Conservation (phyloP, 2,113 vertebrate species). For the Notarius quadriscutis region DNA sequence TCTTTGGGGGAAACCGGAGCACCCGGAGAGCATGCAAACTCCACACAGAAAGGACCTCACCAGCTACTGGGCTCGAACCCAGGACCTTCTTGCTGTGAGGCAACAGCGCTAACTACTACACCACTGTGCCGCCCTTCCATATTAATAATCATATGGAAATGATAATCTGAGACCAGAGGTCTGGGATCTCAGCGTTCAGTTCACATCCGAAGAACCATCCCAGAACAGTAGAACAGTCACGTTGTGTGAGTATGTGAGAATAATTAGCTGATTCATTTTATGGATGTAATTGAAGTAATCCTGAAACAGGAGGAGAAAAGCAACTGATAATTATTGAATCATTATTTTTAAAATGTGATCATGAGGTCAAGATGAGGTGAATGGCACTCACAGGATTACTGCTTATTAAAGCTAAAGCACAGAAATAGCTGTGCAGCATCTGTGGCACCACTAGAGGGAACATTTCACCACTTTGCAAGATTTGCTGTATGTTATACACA, state of each 20-base stretch:
- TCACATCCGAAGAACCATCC: slow-evolving; percentile 15
- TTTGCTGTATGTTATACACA: slow-evolving; percentile 17
- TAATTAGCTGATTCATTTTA: background rate
- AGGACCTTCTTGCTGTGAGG: no score
- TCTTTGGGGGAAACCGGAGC: no score
- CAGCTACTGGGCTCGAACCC: no score
- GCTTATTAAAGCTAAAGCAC: slow-evolving; percentile 9
- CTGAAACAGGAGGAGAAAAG: background rate
- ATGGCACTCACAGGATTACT: slow-evolving; percentile 20
- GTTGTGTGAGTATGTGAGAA: background rate
- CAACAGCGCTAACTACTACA: no score
- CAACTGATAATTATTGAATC: background rate
- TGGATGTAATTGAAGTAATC: background rate
- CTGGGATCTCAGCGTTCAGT: slow-evolving; percentile 3
- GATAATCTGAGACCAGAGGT: slow-evolving; percentile 37
- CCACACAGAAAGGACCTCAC: no score
- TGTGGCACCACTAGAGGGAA: slow-evolving; percentile 48
- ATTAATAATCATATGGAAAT: slow-evolving; percentile 31
- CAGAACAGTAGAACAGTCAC: background rate
- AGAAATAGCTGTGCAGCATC: slow-evolving; percentile 37
- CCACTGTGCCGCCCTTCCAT: background rate
- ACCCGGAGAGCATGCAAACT: no score
- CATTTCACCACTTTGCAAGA: slow-evolving; percentile 24
- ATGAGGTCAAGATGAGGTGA: slow-evolving; percentile 30
- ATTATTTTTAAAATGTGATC: background rate